Evolutionary conservation across 1,140 invertebrate species (phyloP).

Genomic region (Lasioglossum albipes): DNA sequence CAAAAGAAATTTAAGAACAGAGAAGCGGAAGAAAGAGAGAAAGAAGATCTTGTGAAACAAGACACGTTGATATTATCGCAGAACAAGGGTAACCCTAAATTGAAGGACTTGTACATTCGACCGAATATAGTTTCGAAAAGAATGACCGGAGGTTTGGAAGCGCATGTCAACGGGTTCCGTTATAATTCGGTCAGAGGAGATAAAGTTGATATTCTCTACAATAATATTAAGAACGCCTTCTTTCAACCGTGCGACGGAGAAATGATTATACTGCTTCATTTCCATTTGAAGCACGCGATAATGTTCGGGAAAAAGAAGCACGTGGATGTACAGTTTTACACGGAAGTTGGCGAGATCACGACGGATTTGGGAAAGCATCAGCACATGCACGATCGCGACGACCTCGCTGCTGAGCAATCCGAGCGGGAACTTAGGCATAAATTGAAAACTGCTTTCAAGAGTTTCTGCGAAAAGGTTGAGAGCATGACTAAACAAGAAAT

Average conservation of each 20-base stretch:
- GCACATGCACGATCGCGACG: constrained; percentile 99
- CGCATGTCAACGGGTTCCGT: constrained; percentile 98
- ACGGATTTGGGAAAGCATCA: constrained; percentile 99
- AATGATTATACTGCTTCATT: constrained; percentile 99
- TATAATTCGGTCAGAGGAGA: constrained; percentile 99
- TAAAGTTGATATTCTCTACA: constrained; percentile 99
- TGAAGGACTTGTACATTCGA: constrained; percentile 99
- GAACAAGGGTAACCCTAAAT: constrained; percentile 98
- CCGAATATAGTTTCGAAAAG: constrained; percentile 99
- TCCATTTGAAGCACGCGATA: constrained; percentile 98
- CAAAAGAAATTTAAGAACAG: constrained; percentile 99
- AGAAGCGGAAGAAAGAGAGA: constrained; percentile 99
- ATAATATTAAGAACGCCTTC: constrained; percentile 99
- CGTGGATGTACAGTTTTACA: constrained; percentile 99
- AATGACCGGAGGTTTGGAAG: constrained; percentile 95
- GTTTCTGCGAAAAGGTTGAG: constrained; percentile 99
- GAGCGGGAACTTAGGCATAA: constrained; percentile 98
- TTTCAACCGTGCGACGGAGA: constrained; percentile 99
- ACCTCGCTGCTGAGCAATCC: constrained; percentile 98
- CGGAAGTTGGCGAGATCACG: constrained; percentile 99
- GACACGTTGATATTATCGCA: constrained; percentile 97
- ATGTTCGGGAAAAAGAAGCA: constrained; percentile 99
- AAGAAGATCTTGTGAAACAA: constrained; percentile 99
- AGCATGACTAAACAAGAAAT: constrained; percentile 97
- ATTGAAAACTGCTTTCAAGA: constrained; percentile 98